These are phyloP conservation scores for Euphonia xanthogaster DNA, from an alignment of 2,797 vertebrate species.

Conservation along the genomic window DNA sequence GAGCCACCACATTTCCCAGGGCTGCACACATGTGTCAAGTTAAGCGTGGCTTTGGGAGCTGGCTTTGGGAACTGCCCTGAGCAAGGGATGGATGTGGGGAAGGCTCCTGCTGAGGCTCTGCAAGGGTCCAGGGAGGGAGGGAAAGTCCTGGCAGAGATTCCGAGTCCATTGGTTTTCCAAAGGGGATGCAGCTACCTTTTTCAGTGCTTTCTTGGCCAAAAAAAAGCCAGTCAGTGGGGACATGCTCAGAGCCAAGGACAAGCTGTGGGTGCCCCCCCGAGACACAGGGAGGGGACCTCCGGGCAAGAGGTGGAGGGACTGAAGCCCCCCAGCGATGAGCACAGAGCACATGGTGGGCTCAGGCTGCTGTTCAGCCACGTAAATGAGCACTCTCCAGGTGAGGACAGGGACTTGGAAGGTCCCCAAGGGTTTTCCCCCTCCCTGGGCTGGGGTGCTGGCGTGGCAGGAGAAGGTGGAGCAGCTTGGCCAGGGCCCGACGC, in stretches of 20 bases:
- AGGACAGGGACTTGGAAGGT: rapidly evolving
- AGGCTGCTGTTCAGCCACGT: neutral
- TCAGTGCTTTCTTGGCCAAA: neutral
- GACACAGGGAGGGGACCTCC: neutral
- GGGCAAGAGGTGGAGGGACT: neutral
- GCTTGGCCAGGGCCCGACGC: rapidly evolving
- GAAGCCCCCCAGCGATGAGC: rapidly evolving
- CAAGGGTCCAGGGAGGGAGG: neutral
- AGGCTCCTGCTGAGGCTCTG: neutral
- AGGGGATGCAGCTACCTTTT: neutral
- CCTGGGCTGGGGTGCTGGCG: neutral
- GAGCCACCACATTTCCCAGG: neutral
- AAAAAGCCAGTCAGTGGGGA: rapidly evolving
- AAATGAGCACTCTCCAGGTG: neutral
- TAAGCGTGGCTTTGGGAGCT: neutral
- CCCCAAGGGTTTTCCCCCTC: neutral
- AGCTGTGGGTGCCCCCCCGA: neutral
- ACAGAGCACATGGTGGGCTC: rapidly evolving
- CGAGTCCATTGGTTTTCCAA: rapidly evolving
- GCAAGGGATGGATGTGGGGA: neutral
- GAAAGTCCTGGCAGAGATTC: neutral
- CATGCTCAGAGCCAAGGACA: neutral
- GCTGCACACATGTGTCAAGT: neutral
- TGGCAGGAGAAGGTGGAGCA: neutral
- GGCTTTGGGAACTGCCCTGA: neutral